Conservation (phyloP, 2,797 vertebrate species). For the Chrosomus eos region DNA sequence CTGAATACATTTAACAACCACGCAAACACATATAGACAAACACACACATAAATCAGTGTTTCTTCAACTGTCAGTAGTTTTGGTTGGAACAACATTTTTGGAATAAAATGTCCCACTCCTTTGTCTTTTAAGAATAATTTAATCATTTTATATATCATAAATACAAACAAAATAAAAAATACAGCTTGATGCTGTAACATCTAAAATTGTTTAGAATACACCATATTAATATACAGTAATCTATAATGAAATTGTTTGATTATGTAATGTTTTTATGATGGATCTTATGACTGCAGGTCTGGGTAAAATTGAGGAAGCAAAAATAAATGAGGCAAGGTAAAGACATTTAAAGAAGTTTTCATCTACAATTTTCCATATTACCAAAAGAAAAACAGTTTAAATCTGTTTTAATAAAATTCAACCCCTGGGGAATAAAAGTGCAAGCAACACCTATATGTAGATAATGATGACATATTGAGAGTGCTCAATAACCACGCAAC, state of each 20-base stretch:
- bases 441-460: not conserved
- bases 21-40: not conserved
- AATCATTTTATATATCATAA: not conserved
- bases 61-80: not conserved
- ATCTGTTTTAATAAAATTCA: not conserved
- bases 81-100: not conserved
- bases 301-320: not conserved
- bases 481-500: not conserved
- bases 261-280: not conserved
- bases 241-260: not conserved
- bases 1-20: not conserved
- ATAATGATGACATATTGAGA: not conserved
- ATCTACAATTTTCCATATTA: not conserved
- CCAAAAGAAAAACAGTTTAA: not conserved
- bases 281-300: not conserved
- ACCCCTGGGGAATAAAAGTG: not conserved
- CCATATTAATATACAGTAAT: too few relatives aligned
- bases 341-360: not conserved
- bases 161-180: not conserved
- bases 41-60: not conserved
- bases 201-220: not conserved
- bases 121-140: not conserved
- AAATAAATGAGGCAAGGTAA: not conserved
- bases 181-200: too few relatives aligned
- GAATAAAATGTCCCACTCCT: too few relatives aligned